These are phyloP conservation scores for Pecten maximus DNA, from an alignment of 2,888 invertebrate species.

Conservation along the genomic window DNA sequence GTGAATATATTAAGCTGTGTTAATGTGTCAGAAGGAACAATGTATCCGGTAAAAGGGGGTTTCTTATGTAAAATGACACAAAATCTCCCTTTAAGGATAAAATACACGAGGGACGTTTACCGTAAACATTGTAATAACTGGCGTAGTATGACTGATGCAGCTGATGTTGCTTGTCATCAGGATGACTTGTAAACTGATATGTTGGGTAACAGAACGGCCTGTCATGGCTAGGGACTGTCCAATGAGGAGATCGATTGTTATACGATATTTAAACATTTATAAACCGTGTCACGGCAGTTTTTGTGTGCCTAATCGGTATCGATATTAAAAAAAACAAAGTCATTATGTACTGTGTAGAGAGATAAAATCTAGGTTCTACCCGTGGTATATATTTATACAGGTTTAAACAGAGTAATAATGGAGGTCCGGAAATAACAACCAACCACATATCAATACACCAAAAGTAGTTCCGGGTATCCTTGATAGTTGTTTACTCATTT, in stretches of 20 bases:
- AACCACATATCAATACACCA: not conserved
- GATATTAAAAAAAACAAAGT: not conserved
- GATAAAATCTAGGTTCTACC: slow-evolving; percentile 2
- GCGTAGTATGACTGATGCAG: not conserved
- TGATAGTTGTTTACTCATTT: not conserved
- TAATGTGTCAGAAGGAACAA: no score
- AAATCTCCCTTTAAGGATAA: no score
- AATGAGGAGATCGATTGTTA: not conserved
- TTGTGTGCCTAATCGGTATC: not conserved
- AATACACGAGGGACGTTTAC: no score
- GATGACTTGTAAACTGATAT: not conserved
- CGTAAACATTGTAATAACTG: no score
- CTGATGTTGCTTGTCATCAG: not conserved
- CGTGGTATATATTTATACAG: not conserved
- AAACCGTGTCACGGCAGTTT: not conserved
- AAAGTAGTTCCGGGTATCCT: not conserved
- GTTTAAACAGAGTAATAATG: not conserved
- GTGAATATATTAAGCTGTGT: no score
- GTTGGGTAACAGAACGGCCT: not conserved
- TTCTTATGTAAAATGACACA: no score
- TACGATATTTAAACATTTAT: not conserved
- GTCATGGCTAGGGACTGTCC: not conserved
- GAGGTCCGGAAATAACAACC: not conserved
- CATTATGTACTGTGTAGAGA: not conserved
- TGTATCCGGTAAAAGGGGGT: no score